Percentiles rank a stretch among this genome's conserved stretches.
These are phyloP conservation scores for Fragum whitleyi DNA, from an alignment of 2,888 invertebrate genomes.

Conservation along the genomic window DNA sequence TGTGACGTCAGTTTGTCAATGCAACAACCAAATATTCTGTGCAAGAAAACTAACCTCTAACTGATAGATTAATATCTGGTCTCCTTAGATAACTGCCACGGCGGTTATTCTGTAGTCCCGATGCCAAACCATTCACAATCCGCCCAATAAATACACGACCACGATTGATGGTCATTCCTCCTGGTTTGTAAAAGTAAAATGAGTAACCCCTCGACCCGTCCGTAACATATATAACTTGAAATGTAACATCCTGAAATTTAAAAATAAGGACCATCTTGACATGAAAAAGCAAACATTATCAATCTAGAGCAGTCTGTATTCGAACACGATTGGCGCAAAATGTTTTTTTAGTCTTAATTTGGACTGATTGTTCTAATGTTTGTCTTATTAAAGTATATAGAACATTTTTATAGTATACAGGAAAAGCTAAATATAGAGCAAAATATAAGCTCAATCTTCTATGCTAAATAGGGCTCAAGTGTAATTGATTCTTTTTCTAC, in stretches of 20 bases:
- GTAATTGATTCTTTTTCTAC: too few species aligned
- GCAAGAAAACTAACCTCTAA: too few species aligned
- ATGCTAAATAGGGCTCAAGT: too few species aligned
- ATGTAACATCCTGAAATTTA: neutral
- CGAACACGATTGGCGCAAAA: neutral
- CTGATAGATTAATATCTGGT: neutral
- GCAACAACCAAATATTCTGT: too few species aligned
- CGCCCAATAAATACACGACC: neutral
- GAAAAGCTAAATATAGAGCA: too few species aligned
- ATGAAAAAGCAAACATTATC: neutral
- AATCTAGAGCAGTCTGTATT: neutral
- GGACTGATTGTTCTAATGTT: too few species aligned
- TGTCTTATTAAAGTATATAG: too few species aligned
- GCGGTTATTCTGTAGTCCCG: neutral
- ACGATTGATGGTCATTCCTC: neutral
- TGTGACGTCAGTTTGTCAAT: too few species aligned
- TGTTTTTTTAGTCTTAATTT: neutral
- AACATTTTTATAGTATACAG: too few species aligned
- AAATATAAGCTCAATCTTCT: too few species aligned
- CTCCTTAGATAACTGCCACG: neutral
- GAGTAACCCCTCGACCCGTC: neutral
- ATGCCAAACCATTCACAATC: neutral
- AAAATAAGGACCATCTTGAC: neutral
- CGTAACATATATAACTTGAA: neutral
- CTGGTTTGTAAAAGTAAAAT: neutral